Evolutionary conservation across 1,140 invertebrate species (phyloP).

Genomic region (Caenorhabditis latens): DNA sequence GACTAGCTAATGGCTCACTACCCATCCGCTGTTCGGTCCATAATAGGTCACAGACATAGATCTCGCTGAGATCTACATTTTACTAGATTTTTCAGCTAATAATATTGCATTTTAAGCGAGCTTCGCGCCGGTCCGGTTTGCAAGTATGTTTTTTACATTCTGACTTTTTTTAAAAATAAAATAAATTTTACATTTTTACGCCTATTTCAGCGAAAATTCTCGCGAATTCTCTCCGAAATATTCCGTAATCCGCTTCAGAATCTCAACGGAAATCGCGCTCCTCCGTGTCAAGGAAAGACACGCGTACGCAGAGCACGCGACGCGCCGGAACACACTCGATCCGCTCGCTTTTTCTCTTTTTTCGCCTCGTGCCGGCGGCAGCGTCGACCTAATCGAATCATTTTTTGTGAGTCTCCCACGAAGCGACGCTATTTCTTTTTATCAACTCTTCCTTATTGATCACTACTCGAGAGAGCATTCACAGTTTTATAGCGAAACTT

Average conservation of each 20-base stretch:
- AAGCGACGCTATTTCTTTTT: slow-evolving; percentile 26
- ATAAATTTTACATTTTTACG: no score
- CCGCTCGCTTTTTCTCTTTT: slow-evolving; percentile 17
- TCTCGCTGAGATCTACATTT: no score
- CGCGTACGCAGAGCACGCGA: slow-evolving; percentile 37
- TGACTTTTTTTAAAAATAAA: no score
- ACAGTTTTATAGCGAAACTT: neutral
- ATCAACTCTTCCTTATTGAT: slow-evolving; percentile 35
- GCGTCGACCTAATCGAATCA: slow-evolving; percentile 50
- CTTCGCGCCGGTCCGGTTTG: no score
- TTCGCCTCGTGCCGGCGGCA: neutral
- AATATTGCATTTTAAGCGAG: no score
- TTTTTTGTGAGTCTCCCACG: slow-evolving; percentile 31
- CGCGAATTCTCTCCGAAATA: neutral
- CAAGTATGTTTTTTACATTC: no score
- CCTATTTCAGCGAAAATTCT: no score
- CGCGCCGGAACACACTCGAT: neutral
- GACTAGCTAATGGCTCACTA: no score
- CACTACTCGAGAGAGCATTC: neutral
- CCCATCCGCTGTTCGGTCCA: no score
- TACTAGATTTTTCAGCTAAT: no score
- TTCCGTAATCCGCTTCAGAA: neutral
- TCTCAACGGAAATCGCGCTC: neutral
- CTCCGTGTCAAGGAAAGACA: neutral
- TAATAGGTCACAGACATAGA: no score